Base-by-base conservation (phyloP, 1,140 invertebrate genomes). In the Plodia interpunctella region DNA sequence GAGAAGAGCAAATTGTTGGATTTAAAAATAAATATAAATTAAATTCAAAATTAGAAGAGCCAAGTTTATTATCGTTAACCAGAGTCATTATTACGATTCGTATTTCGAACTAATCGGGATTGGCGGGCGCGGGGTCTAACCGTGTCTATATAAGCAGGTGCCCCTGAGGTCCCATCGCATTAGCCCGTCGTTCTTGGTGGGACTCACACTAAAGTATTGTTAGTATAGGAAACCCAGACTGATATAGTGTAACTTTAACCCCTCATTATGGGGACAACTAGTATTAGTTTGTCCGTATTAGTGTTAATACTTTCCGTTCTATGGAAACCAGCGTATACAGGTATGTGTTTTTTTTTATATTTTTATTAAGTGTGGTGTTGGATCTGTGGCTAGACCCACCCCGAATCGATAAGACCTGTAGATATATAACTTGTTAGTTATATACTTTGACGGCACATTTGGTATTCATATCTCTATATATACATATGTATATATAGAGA, bases 181-280 rank as follows among this genome's bases (percentile, higher is more conserved):
- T 83, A 78, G 65, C 74, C 74, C 76, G 70, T 68, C 60, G 53
- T 65, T 44, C 63, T 71, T 55, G 71, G 78, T 72, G 72, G 75
- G 62, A 54, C 59, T 50, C 57, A 67, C 57, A 72, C 62, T 50
- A 63, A 74, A 82, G 74, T 81, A 78, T 78, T 76, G 20, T 63
- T 70, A 77, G 67, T 21, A 58, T 77, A 73, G 63, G 61, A 63
- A 25, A 61, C 5, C 25, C 38, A 81, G 83, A 87, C 83, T 87
- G 83, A 86, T 25, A 55, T 69, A 76, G 66, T 79, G 70, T 59
- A 65, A 66, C 58, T 57, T 66, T 66, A 62, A 65, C 76, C 83
- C 83, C 78, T 44, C 51, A 85, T 64, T 30, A 87, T 87, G 84
- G 84, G 82, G 82, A 72, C 63, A 55, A 60, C 55, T 81, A 85